Base-by-base conservation (phyloP, 2,888 invertebrate species). In the Ectropis crepuscularia region DNA sequence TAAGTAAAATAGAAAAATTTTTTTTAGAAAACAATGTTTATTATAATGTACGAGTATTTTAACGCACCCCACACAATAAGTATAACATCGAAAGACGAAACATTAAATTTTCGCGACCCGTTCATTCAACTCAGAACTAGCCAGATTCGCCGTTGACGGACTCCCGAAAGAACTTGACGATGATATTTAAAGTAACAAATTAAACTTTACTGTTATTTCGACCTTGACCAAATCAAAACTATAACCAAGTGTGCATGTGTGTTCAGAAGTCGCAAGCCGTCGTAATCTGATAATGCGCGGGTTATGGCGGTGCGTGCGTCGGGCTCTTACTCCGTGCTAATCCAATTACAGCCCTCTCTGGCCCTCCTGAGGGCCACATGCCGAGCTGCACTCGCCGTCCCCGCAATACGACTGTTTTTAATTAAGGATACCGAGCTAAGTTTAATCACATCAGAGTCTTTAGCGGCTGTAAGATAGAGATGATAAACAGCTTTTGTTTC, bases 261-360 rank as follows among this genome's bases (percentile, higher is more conserved):
- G 73, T 71, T 70, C 67, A 61, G 63, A 61, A 61, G 65, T 74
- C 75, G 73, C 76, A 63, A 74, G 73, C 69, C 75, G 71, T 64
- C 71, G 73, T 84, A 84, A 84, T 84, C 81, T 72, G 80, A 84
- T 84, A 84, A 84, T 81, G 83, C 78, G 76, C 76, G 73, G 78
- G 83, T 83, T 84, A 84, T 82, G 82, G 83, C 57, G 75, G 64
- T 84, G 83, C 80, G 83, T 81, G 76, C 75, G 78, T 77, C 75
- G 74, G 70, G 69, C 77, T 76, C 74, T 77, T 74, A 77, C 79
- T 79, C 76, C 75, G 74, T 68, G 67, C 70, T 85, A 86, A 86
- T 83, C 80, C 71, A 72, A 86, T 86, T 85, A 63, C 36, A 28
- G 59, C 82, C 77, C 75, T 72, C 79, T 61, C 57, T 53, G 57